phyloP scores from a whole-genome alignment of 2,113 vertebrate species.

The Vulpes lagopus region DNA sequence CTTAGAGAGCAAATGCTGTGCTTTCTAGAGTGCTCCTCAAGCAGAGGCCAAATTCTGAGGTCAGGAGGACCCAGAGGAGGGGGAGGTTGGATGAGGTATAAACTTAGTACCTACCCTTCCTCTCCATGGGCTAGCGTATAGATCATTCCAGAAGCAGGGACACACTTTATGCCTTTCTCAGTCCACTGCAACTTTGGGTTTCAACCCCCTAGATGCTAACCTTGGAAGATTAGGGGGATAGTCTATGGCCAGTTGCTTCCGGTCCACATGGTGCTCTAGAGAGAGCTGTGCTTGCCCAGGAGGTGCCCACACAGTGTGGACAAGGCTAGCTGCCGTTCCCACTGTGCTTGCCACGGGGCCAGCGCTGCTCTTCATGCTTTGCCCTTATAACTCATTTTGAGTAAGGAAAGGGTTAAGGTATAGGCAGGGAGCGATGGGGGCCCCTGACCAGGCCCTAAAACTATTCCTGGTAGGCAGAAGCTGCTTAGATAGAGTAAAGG shows the following conservation, averaged over 20 bases:
- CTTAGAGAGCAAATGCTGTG: neutral
- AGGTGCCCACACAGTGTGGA: fast-evolving
- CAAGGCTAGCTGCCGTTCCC: fast-evolving
- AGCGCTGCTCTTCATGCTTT: neutral
- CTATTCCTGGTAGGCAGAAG: no score
- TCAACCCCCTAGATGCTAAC: neutral
- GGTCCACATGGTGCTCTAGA: neutral
- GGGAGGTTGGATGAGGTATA: neutral
- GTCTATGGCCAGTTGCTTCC: neutral
- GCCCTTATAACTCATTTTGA: neutral
- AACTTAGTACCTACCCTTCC: neutral
- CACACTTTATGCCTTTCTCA: neutral
- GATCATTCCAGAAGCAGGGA: neutral
- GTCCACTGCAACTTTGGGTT: neutral
- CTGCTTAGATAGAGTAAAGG: no score
- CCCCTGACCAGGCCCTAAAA: no score
- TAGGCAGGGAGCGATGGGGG: no score
- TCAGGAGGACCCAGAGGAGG: neutral
- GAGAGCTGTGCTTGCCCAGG: neutral
- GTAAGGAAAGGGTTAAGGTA: no score
- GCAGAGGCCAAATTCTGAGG: neutral
- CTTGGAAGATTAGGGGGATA: neutral
- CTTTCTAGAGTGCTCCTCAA: neutral
- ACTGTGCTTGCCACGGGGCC: fast-evolving
- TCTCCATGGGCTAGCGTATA: neutral